These are phyloP conservation scores for Eustalomyia histrio DNA, from an alignment of 2,888 invertebrate species.

Conservation along the genomic window DNA sequence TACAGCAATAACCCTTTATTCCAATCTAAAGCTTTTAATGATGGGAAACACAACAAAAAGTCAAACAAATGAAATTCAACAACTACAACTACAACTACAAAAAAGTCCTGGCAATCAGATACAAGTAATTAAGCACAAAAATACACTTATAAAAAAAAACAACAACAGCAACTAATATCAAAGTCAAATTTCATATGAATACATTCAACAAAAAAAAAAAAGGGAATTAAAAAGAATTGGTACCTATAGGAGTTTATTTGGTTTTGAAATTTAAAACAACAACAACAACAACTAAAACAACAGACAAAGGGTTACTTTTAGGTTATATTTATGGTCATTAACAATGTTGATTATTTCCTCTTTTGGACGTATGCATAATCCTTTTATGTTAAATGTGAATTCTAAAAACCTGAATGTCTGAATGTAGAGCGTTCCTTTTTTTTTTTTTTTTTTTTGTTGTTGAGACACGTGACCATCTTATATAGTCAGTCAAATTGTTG, in stretches of 20 bases:
- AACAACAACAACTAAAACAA: neutral
- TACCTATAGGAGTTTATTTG: slow-evolving; percentile 47
- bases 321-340: slow-evolving; percentile 64
- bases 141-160: slow-evolving; percentile 38
- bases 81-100: too few relatives aligned
- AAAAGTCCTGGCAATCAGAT: slow-evolving; percentile 69
- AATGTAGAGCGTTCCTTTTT: neutral
- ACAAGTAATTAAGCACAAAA: slow-evolving; percentile 75
- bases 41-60: slow-evolving; percentile 70
- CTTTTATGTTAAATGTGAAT: slow-evolving; percentile 35
- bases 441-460: neutral
- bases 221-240: slow-evolving; percentile 13
- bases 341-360: slow-evolving; percentile 57
- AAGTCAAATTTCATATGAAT: slow-evolving; percentile 55
- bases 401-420: neutral
- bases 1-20: slow-evolving; percentile 32
- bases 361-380: slow-evolving; percentile 45
- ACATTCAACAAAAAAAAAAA: neutral
- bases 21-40: slow-evolving; percentile 70
- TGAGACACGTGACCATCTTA: slow-evolving; percentile 66
- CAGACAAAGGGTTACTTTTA: slow-evolving; percentile 42
- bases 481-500: slow-evolving; percentile 62
- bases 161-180: slow-evolving; percentile 20
- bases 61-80: slow-evolving; percentile 60
- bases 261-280: slow-evolving; percentile 26